Percentiles rank a stretch among this genome's conserved stretches.
Evolutionary conservation across 2,797 vertebrate species (phyloP).

Genomic region (Oophaga sylvatica): DNA sequence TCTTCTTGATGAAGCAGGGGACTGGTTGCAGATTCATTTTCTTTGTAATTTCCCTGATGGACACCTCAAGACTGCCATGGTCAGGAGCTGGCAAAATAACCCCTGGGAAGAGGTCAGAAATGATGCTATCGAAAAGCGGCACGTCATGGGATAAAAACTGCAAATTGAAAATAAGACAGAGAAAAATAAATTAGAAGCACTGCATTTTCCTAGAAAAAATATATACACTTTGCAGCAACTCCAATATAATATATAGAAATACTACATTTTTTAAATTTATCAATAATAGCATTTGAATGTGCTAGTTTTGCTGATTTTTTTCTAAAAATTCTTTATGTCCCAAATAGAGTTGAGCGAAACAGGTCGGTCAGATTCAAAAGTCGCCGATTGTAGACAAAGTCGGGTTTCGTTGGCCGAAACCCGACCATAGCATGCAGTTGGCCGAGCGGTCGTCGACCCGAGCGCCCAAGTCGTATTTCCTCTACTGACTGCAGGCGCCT

Average conservation of each 20-base stretch:
- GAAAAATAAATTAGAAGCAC: slow-evolving; percentile 47
- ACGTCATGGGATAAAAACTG: slow-evolving; percentile 65
- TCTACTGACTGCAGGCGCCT: too few relatives aligned
- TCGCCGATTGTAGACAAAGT: too few relatives aligned
- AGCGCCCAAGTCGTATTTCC: too few relatives aligned
- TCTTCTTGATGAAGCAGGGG: slow-evolving; percentile 68
- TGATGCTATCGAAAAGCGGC: slow-evolving; percentile 71
- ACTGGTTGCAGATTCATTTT: slow-evolving; percentile 72
- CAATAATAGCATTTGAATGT: neutral
- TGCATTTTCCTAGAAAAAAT: slow-evolving; percentile 23
- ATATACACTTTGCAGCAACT: slow-evolving; percentile 19
- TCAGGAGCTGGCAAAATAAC: slow-evolving; percentile 67
- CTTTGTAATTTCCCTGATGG: slow-evolving; percentile 74
- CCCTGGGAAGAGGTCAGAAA: slow-evolving; percentile 71
- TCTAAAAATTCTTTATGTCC: too few relatives aligned
- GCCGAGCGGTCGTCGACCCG: too few relatives aligned
- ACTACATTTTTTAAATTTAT: slow-evolving; percentile 44
- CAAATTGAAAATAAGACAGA: slow-evolving; percentile 64
- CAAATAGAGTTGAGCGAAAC: too few relatives aligned
- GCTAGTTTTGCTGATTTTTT: too few relatives aligned
- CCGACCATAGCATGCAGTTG: too few relatives aligned
- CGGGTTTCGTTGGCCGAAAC: too few relatives aligned
- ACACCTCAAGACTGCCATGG: slow-evolving; percentile 64
- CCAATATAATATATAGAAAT: slow-evolving; percentile 47
- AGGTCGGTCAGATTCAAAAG: too few relatives aligned